Evolutionary conservation across 2,888 invertebrate genomes (phyloP), one percentile per base, ranked within the genome.

Genomic region (Caenorhabditis panamensis): DNA sequence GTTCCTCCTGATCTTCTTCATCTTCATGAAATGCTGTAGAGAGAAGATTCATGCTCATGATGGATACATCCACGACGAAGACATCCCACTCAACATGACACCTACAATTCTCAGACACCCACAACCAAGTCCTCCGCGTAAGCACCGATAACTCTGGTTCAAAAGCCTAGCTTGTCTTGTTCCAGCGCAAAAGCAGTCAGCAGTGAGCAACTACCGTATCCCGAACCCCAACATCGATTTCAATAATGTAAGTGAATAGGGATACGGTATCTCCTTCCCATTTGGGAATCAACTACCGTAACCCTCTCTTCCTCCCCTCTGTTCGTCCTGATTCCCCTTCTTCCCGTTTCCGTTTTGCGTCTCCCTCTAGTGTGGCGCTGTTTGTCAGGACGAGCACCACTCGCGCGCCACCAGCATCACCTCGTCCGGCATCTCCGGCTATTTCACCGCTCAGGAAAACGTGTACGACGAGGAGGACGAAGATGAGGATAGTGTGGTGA

Each of bases 401-500:
- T 37, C 79, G 71, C 78, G 77, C 66, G 69, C 68, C 47, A 75
- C 69, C 51, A 78, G 82, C 59, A 64, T 79, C 67, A 76, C 82
- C 49, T 81, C 82, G 63, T 79, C 82, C 69, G 81, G 79, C 28
- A 80, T 77, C 53, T 76, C 81, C 49, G 82, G 79, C 28, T 84
- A 84, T 80, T 83, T 77, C 77, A 84, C 84, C 61, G 83, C 83
- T 84, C 84, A 84, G 83, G 84, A 82, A 64, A 49, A 64, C 26
- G 41, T 31, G 11, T 59, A 71, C 26, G 67, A 61, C 44, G 47
- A 47, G 16, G 66, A 76, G 24, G 62, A 79, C 13, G 67, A 79
- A 13, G 67, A 77, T 5, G 77, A 69, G 2, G 76, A 72, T 24
- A 64, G 53, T 37, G 11, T 49, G 20, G 37, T 36, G 9, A 36